Evolutionary conservation across 2,888 invertebrate species (phyloP).

Genomic region (Ophioninae sp.): DNA sequence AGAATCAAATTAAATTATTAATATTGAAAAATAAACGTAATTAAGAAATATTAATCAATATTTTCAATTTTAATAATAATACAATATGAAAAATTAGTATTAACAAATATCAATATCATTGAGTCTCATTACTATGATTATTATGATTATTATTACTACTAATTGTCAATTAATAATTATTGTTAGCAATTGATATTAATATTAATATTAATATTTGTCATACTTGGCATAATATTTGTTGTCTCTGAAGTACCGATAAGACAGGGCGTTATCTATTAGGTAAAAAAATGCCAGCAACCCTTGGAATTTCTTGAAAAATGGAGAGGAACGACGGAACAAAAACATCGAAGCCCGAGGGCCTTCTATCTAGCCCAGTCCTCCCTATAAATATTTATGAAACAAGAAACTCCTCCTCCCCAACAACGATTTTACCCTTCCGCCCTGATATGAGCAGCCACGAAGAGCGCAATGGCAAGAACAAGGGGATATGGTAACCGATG

Average conservation of each 20-base stretch:
- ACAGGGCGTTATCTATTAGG: neutral
- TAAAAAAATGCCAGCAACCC: slow-evolving; percentile 3
- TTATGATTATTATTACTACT: too few relatives aligned
- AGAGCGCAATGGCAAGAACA: slow-evolving; percentile 53
- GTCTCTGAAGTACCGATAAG: neutral
- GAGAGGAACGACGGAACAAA: slow-evolving; percentile 43
- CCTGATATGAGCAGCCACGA: slow-evolving; percentile 34
- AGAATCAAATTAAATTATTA: too few relatives aligned
- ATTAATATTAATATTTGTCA: neutral
- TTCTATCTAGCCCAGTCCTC: slow-evolving; percentile 29
- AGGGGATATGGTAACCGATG: slow-evolving; percentile 35
- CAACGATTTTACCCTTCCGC: slow-evolving; percentile 8
- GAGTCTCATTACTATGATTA: too few relatives aligned
- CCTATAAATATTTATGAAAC: slow-evolving; percentile 60
- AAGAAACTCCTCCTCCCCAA: slow-evolving; percentile 20
- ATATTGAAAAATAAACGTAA: too few relatives aligned
- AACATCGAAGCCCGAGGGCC: slow-evolving; percentile 43
- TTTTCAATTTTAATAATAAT: too few relatives aligned
- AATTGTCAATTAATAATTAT: too few relatives aligned
- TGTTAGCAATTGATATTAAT: too few relatives aligned
- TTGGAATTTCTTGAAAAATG: slow-evolving; percentile 23
- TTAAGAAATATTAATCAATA: too few relatives aligned
- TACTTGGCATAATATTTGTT: neutral
- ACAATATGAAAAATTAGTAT: too few relatives aligned
- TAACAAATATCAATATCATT: too few relatives aligned